Conservation (phyloP, 2,888 invertebrate species). For the Dicyrtomina minuta region DNA sequence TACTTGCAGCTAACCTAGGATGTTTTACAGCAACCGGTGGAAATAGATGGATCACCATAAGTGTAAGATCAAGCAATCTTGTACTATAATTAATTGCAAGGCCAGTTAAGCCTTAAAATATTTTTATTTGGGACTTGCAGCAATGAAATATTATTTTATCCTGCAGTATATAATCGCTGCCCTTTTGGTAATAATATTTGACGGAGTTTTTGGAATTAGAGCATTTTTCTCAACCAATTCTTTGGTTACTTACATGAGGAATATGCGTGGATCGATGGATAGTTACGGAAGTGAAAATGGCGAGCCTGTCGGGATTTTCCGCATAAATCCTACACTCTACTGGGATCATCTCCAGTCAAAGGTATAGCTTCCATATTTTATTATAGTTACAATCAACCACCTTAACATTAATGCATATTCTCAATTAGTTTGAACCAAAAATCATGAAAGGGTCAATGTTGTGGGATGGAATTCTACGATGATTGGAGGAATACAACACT, state of each 20-base stretch:
- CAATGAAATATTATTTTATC: background rate
- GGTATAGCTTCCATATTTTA: slow-evolving; percentile 1
- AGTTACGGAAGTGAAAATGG: slow-evolving; percentile 22
- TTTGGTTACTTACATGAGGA: slow-evolving; percentile 25
- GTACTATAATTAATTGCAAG: too few species aligned
- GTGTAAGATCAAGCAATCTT: slow-evolving; percentile 10
- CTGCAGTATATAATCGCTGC: slow-evolving; percentile 36
- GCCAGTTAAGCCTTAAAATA: too few species aligned
- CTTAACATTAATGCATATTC: too few species aligned
- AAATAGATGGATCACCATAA: slow-evolving; percentile 14
- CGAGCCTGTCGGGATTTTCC: slow-evolving; percentile 33
- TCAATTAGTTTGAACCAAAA: too few species aligned
- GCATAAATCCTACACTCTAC: slow-evolving; percentile 27
- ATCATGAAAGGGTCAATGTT: slow-evolving; percentile 40
- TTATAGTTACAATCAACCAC: background rate
- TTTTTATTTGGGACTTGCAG: background rate
- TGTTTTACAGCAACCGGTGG: slow-evolving; percentile 38
- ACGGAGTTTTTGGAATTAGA: slow-evolving; percentile 31
- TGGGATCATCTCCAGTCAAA: slow-evolving; percentile 44
- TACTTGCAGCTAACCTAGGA: slow-evolving; percentile 36
- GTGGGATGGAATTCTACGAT: slow-evolving; percentile 36
- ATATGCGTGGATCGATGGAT: slow-evolving; percentile 26
- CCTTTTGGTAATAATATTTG: slow-evolving; percentile 30
- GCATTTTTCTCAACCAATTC: slow-evolving; percentile 23
- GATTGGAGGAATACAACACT: slow-evolving; percentile 41